Evolutionary conservation across 2,797 vertebrate species (phyloP).

Genomic region (Potorous gilbertii): DNA sequence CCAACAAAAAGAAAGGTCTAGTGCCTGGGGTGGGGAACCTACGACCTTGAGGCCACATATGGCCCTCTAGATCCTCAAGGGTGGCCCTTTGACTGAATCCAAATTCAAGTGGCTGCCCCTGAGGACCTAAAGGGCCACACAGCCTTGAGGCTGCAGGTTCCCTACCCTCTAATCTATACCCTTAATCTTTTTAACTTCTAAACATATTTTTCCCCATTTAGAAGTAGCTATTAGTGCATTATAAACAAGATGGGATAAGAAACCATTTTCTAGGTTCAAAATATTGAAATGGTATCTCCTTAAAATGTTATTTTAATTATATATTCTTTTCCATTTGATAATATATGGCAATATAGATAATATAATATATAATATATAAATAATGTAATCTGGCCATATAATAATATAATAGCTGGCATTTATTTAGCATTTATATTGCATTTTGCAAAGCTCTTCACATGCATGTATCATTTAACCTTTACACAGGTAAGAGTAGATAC

Average conservation of each 20-base stretch:
- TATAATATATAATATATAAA: too few species aligned
- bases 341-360: neutral
- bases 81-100: too few species aligned
- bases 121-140: too few species aligned
- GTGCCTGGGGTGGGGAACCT: too few species aligned
- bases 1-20: neutral
- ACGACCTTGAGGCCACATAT: too few species aligned
- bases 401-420: neutral
- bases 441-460: neutral
- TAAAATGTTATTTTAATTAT: neutral
- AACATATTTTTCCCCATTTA: neutral
- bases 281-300: neutral
- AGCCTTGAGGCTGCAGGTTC: too few species aligned
- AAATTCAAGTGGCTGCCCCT: too few species aligned
- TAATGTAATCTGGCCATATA: too few species aligned
- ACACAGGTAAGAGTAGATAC: neutral
- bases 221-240: neutral
- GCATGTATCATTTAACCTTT: neutral
- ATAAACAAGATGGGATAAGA: neutral
- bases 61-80: too few species aligned
- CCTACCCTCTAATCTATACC: neutral
- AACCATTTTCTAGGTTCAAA: neutral
- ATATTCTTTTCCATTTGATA: neutral
- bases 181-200: neutral
- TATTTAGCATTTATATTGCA: neutral